Conservation (phyloP, 1,140 invertebrate genomes). For the Stenopsyche tienmushanensis region DNA sequence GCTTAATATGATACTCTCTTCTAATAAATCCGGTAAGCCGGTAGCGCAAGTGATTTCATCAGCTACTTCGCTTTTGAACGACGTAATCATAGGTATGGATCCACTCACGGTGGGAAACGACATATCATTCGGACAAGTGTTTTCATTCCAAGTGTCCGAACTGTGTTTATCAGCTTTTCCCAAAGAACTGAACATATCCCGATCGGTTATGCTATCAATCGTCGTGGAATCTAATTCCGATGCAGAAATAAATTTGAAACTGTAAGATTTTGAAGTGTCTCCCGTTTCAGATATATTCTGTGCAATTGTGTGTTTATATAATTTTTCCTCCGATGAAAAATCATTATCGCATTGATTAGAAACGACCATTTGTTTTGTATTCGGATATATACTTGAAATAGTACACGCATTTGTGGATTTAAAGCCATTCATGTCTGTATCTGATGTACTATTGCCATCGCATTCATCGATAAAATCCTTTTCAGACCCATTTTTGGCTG, state of each 20-base stretch:
- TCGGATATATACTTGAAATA: too few relatives aligned
- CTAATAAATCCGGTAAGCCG: conserved; percentile 50
- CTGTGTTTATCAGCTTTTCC: conserved; percentile 41
- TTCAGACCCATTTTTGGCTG: conserved; percentile 35
- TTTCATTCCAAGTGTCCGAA: conserved; percentile 74
- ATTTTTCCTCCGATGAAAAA: too few relatives aligned
- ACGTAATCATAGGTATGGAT: conserved; percentile 67
- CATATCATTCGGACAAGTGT: conserved; percentile 70
- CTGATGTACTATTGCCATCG: conserved; percentile 15
- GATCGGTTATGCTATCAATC: conserved; percentile 42
- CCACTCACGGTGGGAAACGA: conserved; percentile 78
- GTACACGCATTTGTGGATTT: too few relatives aligned
- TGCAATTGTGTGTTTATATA: too few relatives aligned
- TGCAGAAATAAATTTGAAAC: conserved; percentile 14
- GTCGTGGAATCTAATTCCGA: conserved; percentile 28
- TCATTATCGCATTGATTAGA: not conserved
- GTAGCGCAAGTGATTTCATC: conserved; percentile 43
- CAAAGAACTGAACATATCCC: conserved; percentile 41
- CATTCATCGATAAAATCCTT: conserved; percentile 5
- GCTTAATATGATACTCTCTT: conserved; percentile 47
- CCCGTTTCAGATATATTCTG: conserved; percentile 12
- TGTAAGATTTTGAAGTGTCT: not conserved
- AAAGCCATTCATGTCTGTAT: too few relatives aligned
- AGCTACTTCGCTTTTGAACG: conserved; percentile 63
- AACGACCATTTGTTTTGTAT: not conserved